Evolutionary conservation across 2,888 invertebrate genomes (phyloP), one percentile per base, ranked within the genome.

Genomic region (Caenorhabditis panamensis): DNA sequence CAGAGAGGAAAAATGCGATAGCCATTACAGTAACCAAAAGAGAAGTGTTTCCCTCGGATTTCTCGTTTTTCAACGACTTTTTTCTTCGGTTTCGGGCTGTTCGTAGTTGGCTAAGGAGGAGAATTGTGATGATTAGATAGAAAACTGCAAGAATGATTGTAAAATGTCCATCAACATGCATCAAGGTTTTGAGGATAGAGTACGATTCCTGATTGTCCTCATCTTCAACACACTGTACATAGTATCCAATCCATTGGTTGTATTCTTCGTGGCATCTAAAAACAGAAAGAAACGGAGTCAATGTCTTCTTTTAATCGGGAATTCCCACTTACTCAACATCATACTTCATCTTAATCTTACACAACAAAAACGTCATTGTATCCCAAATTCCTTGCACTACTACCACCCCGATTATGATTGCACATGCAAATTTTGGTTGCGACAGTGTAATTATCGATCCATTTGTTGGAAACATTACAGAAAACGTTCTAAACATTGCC

Each of bases 11-110:
- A 16, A 63, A 63, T 2, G 51, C n/a, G 13, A 51, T 22, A 9
- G 63, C 51, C 63, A 63, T 63, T 0, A 63, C 9, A 3, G n/a
- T 51, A 16, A 63, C 51, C 3, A 63, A 22, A 1, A 51, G n/a
- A 8, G 51, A 31, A 2, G 51, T 63, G 16, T 51, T 51, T 18
- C 9, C 18, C 20, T 20, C 5, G 11, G 31, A 36, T 31, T 49
- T 62, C 16, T 62, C 62, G 31, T n/a, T 31, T 18, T 31, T 28
- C 20, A 31, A 18, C 18, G 18, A 9, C 2, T n/a, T 18, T 18
- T 47, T 47, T 47, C 47, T 47, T 18, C 47, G 47, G 5, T 47
- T 47, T 9, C 11, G 2, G 47, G 47, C 47, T 3, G 5, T 47
- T 47, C 18, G n/a, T 2, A 47, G 47, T 18, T 47, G 47, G 9